Evolutionary conservation across 2,113 vertebrate species (phyloP).

Genomic region (Elaphurus davidianus): DNA sequence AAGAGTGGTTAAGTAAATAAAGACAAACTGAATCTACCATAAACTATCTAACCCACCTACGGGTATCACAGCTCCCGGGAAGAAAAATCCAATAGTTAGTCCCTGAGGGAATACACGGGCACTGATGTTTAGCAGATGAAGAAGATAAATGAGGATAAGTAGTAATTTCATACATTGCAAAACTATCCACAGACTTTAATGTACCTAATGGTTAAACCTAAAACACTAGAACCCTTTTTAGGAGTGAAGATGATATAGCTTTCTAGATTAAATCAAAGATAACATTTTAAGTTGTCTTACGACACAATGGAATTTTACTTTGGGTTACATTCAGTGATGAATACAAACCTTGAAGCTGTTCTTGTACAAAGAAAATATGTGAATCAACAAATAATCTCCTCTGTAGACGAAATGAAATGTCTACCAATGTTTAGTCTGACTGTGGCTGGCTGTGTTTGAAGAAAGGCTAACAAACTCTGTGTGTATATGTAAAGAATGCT

Average conservation of each 20-base stretch:
- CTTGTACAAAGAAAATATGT: constrained; percentile 8
- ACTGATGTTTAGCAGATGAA: neutral
- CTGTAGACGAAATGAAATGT: neutral
- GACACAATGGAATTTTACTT: constrained; percentile 29
- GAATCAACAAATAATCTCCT: constrained; percentile 26
- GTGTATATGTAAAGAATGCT: neutral
- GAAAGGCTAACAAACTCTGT: neutral
- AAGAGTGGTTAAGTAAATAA: neutral
- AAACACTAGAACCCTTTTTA: neutral
- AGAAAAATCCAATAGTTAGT: neutral
- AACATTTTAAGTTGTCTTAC: neutral
- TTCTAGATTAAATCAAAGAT: neutral
- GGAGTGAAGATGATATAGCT: neutral
- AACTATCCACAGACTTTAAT: neutral
- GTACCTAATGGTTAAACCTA: neutral
- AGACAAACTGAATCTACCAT: neutral
- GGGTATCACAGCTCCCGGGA: neutral
- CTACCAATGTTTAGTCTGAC: constrained; percentile 62
- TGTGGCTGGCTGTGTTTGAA: constrained; percentile 25
- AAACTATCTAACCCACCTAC: neutral
- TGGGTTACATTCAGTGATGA: neutral
- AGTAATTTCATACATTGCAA: neutral
- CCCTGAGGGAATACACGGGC: neutral
- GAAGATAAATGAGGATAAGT: neutral
- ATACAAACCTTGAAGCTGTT: constrained; percentile 8